These are phyloP conservation scores for Gallinago solitaria DNA, from an alignment of 2,797 vertebrate genomes.

Conservation along the genomic window DNA sequence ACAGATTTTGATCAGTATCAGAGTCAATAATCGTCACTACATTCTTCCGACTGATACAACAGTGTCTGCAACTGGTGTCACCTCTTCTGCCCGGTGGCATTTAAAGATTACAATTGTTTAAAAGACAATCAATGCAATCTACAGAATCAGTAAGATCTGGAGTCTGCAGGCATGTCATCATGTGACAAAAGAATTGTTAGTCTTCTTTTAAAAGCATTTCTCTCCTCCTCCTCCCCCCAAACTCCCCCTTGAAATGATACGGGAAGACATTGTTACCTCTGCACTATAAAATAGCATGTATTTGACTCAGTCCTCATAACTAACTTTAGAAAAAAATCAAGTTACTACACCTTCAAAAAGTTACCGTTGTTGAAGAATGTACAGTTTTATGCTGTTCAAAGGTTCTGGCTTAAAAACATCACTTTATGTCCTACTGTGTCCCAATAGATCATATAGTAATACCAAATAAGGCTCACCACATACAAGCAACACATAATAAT, in stretches of 20 bases:
- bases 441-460: neutral
- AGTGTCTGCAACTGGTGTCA: neutral
- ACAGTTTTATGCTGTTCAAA: neutral
- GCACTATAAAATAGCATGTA: neutral
- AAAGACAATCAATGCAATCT: slow-evolving; percentile 33
- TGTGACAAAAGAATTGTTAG: neutral
- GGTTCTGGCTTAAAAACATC: neutral
- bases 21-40: slow-evolving; percentile 5
- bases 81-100: slow-evolving; percentile 23
- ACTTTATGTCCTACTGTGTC: neutral
- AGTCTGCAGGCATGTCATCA: neutral
- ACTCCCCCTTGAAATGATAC: accelerated
- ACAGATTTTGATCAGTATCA: neutral
- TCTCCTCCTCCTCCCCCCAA: neutral
- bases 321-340: neutral
- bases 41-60: neutral
- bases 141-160: slow-evolving; percentile 50
- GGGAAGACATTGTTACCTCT: neutral
- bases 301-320: neutral
- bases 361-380: neutral
- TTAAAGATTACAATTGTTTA: slow-evolving; percentile 51
- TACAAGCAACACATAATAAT: neutral
- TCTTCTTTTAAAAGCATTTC: neutral
- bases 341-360: neutral
- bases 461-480: neutral